Base-by-base conservation (phyloP, 2,888 invertebrate species). In the Microctonus hyperodae region DNA sequence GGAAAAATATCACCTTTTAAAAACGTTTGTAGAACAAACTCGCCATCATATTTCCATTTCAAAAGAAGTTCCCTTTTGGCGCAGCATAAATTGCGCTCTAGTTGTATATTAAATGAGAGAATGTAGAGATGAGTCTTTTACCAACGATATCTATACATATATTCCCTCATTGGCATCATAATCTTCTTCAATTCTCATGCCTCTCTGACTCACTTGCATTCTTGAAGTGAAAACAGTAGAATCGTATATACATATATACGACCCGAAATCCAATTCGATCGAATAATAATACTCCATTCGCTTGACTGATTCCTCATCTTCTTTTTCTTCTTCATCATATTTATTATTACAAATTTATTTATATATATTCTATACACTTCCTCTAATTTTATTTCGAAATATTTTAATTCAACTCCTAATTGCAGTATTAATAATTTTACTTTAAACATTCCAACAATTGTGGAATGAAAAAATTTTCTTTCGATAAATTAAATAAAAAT, bases 151-250 rank as follows among this genome's bases (percentile, higher is more conserved):
- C 13, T 37, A 20, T 57, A 44, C 37, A 23, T 22, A 33, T 31
- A 55, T 28, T 50, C 37, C 10, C 25, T n/a, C 53, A 53, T 28
- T 11, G 28, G 28, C 11, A 53, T 23, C 53, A 53, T n/a, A 53
- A 10, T 33, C 33, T 22, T 51, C 35, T 33, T 64, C n/a, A n/a
- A n/a, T 20, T 22, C 37, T 48, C 58, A 22, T 64, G n/a, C 40
- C 20, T 64, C 20, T 64, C 31, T 28, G 48, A 31, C 56, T 58
- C 63, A 70, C 71, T 69, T 69, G 70, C 73, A 75, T 76, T 76
- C 72, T 69, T 75, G 33, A 64, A 73, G 76, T 72, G 78, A 75
- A 76, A 77, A 73, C 67, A 67, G 57, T 56, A 50, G 69, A 71
- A 66, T 64, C 33, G 28, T 35, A 25, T 61, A 40, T 56, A 55